Evolutionary conservation across 2,113 vertebrate genomes (phyloP).

Genomic region (Apteryx owenii): DNA sequence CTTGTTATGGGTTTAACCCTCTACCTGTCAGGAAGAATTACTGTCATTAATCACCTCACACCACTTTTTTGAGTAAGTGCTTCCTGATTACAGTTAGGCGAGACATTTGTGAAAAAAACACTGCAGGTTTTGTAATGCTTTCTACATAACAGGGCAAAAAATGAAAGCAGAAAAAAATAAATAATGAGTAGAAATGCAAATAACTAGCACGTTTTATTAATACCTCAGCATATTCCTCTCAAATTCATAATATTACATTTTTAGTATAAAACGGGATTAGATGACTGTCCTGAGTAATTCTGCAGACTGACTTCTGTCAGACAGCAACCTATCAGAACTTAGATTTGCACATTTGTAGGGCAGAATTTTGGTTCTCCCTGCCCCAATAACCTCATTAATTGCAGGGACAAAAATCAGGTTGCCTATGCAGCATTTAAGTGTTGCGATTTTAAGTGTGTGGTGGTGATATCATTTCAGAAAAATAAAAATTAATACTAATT

Average conservation of each 20-base stretch:
- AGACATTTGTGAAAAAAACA: background rate
- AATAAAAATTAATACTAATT: background rate
- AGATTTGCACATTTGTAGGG: background rate
- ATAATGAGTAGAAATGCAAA: background rate
- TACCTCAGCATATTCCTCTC: background rate
- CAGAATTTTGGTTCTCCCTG: background rate
- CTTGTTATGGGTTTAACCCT: background rate
- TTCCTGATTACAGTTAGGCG: background rate
- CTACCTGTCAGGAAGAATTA: background rate
- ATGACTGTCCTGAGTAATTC: background rate
- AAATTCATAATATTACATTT: background rate
- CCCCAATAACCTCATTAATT: background rate
- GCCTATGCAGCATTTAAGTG: background rate
- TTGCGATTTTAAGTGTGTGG: background rate
- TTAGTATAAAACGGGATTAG: background rate
- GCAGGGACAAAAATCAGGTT: background rate
- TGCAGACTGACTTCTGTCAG: background rate
- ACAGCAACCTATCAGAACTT: background rate
- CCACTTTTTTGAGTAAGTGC: background rate
- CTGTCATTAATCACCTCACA: background rate
- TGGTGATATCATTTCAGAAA: background rate
- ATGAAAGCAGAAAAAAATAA: background rate
- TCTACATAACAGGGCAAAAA: background rate
- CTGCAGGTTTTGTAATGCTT: background rate
- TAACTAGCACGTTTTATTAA: background rate